These are phyloP conservation scores for Erpobdella octoculata DNA, from an alignment of 2,888 invertebrate genomes.

Conservation along the genomic window DNA sequence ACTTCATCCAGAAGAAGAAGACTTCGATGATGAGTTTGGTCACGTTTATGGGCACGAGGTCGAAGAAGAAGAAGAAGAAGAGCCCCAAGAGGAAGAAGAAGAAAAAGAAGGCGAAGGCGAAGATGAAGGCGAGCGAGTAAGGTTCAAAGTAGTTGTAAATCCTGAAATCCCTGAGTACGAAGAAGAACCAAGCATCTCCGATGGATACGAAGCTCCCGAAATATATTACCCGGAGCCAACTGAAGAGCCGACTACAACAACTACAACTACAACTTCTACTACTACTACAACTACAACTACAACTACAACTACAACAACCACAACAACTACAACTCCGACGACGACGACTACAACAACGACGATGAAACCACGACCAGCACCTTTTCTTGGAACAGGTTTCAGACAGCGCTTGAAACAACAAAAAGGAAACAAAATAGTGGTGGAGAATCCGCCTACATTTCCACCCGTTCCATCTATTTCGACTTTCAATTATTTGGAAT, in stretches of 20 bases:
- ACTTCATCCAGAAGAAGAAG: background rate
- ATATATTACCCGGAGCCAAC: background rate
- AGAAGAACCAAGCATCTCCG: background rate
- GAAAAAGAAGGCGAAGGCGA: background rate
- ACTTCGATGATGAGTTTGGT: background rate
- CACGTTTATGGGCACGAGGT: background rate
- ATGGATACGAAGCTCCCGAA: background rate
- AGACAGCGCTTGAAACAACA: background rate
- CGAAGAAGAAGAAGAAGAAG: background rate
- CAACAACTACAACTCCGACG: background rate
- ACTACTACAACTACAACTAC: background rate
- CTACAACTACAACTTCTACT: conserved; percentile 1
- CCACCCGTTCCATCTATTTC: background rate
- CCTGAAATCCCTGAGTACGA: background rate
- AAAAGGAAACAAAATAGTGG: background rate
- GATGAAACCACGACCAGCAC: background rate
- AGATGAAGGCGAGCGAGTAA: background rate
- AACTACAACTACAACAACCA: background rate
- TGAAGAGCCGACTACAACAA: background rate
- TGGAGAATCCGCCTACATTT: background rate
- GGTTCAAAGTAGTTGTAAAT: background rate
- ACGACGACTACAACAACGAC: conserved; percentile 10
- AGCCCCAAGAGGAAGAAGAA: background rate
- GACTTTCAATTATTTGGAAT: too few relatives aligned
- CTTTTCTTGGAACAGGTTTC: background rate